These are phyloP conservation scores for Trichonephila inaurata DNA, from an alignment of 1,140 invertebrate genomes.

Conservation along the genomic window DNA sequence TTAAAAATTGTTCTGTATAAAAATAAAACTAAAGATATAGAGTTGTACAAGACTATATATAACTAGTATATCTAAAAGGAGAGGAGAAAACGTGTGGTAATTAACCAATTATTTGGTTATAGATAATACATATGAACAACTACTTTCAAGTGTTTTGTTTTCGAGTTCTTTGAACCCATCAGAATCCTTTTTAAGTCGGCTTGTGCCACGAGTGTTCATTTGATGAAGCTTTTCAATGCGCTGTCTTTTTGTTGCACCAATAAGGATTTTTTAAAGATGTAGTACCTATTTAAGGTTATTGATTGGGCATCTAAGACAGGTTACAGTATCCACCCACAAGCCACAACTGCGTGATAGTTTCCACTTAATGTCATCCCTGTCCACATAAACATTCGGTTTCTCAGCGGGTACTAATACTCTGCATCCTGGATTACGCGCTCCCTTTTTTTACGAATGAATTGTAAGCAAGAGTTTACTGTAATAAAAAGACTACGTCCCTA, in stretches of 20 bases:
- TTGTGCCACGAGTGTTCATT: neutral
- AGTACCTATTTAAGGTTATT: neutral
- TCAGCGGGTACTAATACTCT: neutral
- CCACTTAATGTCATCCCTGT: neutral
- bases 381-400: neutral
- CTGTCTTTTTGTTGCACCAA: neutral
- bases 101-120: no score
- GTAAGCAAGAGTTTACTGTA: neutral
- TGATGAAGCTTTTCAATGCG: neutral
- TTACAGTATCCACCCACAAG: neutral
- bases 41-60: no score
- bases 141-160: neutral
- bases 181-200: neutral
- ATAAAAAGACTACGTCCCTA: no score
- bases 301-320: neutral
- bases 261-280: neutral
- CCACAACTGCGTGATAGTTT: neutral
- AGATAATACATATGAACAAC: no score
- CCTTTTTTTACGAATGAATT: neutral
- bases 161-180: neutral
- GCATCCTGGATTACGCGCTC: neutral
- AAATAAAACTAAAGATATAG: no score
- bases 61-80: no score
- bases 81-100: no score
- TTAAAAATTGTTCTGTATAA: no score